Evolutionary conservation across 2,888 invertebrate species (phyloP), one percentile per base, ranked within the genome.

Genomic region (Drosophila neutralis): DNA sequence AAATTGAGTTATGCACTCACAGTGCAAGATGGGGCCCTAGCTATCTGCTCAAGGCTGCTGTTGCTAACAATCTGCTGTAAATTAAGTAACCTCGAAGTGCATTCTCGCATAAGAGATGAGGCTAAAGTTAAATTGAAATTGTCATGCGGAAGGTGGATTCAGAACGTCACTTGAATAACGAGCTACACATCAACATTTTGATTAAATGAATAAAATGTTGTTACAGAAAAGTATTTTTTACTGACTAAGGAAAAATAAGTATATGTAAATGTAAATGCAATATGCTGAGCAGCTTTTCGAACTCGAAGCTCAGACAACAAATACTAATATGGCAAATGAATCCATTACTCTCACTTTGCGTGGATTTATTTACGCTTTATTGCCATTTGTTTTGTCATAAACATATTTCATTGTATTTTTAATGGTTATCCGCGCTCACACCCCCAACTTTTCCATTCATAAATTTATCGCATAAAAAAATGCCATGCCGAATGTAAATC

Each of bases 321-420:
- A 61, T 58, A 18, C 35, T 54, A 29, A 31, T 8, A 11, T 11
- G 29, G 49, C 15, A 52, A 27, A 6, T 57, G 53, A 69, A 68
- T 73, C 62, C 84, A 82, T 82, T 78, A 76, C 67, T 82, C 82
- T 76, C 76, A 82, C 79, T 84, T 73, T 69, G 61, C 54, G 35
- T 63, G 54, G 60, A 64, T 69, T 85, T 79, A 83, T 79, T 86
- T 69, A 76, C 75, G 75, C 67, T 79, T 86, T 86, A 90, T 78
- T 82, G 73, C 72, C 89, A 79, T 86, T 88, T 80, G 89, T 73
- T 88, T 69, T 80, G 87, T 80, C 84, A 87, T 85, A 87, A 83
- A 87, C 74, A 74, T 82, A 79, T 84, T 87, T 87, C 73, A 79
- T 79, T 82, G 65, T 69, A 62, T 40, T 49, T 68, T 73, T 77